Conservation (phyloP, 2,113 vertebrate species). For the Octodon degus region DNA sequence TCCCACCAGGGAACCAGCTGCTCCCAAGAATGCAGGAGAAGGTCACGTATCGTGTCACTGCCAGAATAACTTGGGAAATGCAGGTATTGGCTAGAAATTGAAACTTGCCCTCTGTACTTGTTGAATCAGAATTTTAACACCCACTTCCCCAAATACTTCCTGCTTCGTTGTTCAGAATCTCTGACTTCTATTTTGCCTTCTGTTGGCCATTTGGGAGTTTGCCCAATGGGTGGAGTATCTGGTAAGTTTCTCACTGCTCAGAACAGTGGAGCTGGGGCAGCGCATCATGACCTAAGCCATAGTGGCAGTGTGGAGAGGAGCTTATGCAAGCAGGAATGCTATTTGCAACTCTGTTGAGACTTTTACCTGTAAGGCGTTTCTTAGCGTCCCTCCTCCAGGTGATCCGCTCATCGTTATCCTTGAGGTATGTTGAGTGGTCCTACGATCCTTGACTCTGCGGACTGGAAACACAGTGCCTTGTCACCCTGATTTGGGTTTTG, state of each 20-base stretch:
- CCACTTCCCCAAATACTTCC: neutral
- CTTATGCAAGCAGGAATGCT: neutral
- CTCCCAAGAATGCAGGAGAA: neutral
- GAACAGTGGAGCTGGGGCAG: neutral
- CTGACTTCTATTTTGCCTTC: slow-evolving; percentile 46
- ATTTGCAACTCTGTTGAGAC: slow-evolving; percentile 46
- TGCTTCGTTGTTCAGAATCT: slow-evolving; percentile 38
- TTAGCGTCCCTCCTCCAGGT: neutral
- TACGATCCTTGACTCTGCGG: neutral
- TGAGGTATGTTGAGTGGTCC: slow-evolving; percentile 1
- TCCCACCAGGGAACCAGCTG: neutral
- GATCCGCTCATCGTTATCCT: neutral
- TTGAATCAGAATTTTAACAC: slow-evolving; percentile 32
- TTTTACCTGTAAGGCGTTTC: neutral
- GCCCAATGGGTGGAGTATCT: neutral
- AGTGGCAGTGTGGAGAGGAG: neutral
- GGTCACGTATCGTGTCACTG: neutral
- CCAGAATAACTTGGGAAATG: neutral
- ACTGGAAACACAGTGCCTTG: neutral
- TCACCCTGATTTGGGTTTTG: neutral
- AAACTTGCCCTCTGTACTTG: slow-evolving; percentile 17
- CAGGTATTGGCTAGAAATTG: neutral
- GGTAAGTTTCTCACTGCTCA: slow-evolving; percentile 34
- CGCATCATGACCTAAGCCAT: neutral
- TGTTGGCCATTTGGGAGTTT: neutral